Evolutionary conservation across 2,113 vertebrate genomes (phyloP), one percentile per base, ranked within the genome.

Genomic region (Podocnemis expansa): DNA sequence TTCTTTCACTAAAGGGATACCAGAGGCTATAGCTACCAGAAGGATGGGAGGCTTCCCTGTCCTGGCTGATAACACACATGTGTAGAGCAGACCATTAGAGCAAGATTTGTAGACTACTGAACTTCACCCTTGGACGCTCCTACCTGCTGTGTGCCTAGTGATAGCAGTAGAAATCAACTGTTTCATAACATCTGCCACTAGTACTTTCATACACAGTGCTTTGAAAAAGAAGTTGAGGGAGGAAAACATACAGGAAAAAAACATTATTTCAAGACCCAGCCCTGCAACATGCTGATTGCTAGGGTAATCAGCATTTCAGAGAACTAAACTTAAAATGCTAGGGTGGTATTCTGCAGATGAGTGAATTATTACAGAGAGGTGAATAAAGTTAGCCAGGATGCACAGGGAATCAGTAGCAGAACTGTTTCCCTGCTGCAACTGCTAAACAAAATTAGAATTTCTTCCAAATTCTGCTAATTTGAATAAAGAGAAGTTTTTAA

Each of bases 21-120:
- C 16, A 17, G 2, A 2, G 9, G 10, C 38, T 45, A 75, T 73
- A 51, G 38, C 8, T 63, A n/a, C 10, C 80, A 60, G 78, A 58
- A 5, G 0, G 27, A 24, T 63, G 52, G 70, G 75, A 3, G 0
- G 27, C 22, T 49, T 82, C 10, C 5, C 91, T 56, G 1, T 63
- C 87, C 34, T 29, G 83, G 4, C 2, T 80, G 52, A 78, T 86
- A 84, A 31, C 5, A 11, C 1, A 45, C 76, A 25, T 56, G 0
- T 3, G 38, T 1, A 25, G 2, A 51, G 2, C 54, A 25, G 91
- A 90, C 9, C 1, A 31, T 34, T 54, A 58, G 3, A n/a, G 78
- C 9, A 52, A 79, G 47, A 79, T 56, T 41, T 83, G 16, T 29
- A 16, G 8, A 4, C 12, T 54, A 4, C 49, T 84, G 49, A 89